Evolutionary conservation across 2,888 invertebrate genomes (phyloP), one percentile per base, ranked within the genome.

Genomic region (Apocheima hispidaria): DNA sequence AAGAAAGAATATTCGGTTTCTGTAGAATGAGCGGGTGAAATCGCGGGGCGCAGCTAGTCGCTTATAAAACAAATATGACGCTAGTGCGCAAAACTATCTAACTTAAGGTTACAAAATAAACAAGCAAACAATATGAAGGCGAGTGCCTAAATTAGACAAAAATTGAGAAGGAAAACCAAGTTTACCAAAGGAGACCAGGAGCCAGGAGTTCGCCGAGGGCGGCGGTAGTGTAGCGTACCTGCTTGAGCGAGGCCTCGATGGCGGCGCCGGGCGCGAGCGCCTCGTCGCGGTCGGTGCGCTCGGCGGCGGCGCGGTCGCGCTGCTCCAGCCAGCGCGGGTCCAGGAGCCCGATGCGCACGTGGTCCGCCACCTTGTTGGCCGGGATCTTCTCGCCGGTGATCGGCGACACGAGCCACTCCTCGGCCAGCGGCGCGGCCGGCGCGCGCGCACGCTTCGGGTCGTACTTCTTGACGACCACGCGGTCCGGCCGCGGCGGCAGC

Each of bases 281-380:
- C 64, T 92, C 93, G 68, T 93, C 93, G 77, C 99, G 97, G 71
- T 98, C 98, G 71, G 97, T 95, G 84, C 98, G 97, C 77, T 99
- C 99, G 43, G 97, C 95, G n/a, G 97, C 95, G 70, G 97, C 97
- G 69, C 98, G 96, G 84, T 99, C 99, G 12, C 99, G 94, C 84
- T 99, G 98, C 86, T 99, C 99, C 64, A 99, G 96, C 99, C 99
- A 99, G 75, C 98, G 96, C 14, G 99, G 99, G 94, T 99, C 99
- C 72, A 99, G 88, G 72, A 99, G 90, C 16, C 98, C 98, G 86
- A 99, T 99, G 71, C 99, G 96, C 95, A 99, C 98, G 89, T 99
- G 99, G 77, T 99, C 99, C 61, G 98, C 98, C 61, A 99, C 80
- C 64, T 99, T 99, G 79, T 97, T 97, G 0, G 99, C 99, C 0